These are phyloP conservation scores for Actenoides hombroni DNA, from an alignment of 2,113 vertebrate species.

Conservation along the genomic window DNA sequence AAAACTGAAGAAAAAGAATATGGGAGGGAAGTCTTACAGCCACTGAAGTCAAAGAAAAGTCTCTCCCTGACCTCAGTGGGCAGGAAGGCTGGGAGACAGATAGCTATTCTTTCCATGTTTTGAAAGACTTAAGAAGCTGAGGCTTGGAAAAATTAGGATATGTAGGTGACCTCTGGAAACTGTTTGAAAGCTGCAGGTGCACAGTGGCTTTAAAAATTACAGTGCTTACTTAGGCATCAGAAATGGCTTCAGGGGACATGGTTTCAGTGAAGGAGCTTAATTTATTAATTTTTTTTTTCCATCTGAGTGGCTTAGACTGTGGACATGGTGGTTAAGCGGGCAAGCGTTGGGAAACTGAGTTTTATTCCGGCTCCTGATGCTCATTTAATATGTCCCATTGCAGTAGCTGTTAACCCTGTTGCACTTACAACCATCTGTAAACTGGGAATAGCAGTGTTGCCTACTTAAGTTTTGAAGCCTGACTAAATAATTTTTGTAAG, in stretches of 20 bases:
- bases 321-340: background rate
- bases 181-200: constrained; percentile 39
- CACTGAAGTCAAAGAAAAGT: background rate
- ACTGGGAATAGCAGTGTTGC: constrained; percentile 4
- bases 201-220: constrained; percentile 10
- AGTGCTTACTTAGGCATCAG: background rate
- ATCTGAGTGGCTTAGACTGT: background rate
- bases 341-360: background rate
- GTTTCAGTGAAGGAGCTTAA: background rate
- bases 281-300: background rate
- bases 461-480: constrained; percentile 14
- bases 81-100: constrained; percentile 6
- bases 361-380: background rate
- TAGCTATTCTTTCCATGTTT: constrained; percentile 31
- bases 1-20: constrained; percentile 11
- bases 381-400: background rate
- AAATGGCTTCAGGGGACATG: background rate
- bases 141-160: constrained; percentile 4
- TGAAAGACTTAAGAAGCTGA: constrained; percentile 12
- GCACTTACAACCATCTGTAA: background rate
- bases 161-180: constrained; percentile 13
- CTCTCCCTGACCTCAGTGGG: background rate
- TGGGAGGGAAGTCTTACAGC: background rate
- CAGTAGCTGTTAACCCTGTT: constrained; percentile 30
- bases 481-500: constrained; percentile 6